A percentile compares a stretch with the other conserved stretches of the same genome.
Conservation (phyloP, 1,140 invertebrate species). For the Myzus persicae region DNA sequence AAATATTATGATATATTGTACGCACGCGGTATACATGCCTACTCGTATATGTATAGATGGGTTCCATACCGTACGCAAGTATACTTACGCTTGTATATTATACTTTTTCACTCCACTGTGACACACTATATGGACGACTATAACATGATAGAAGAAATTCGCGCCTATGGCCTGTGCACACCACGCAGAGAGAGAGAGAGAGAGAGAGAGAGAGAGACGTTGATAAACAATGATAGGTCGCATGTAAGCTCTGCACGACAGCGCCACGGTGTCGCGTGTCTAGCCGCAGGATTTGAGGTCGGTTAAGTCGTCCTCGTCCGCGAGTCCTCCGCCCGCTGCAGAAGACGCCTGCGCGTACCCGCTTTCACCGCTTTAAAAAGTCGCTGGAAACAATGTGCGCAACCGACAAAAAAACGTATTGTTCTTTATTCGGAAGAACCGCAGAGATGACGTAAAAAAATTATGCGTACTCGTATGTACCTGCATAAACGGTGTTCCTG, state of each 20-base stretch:
- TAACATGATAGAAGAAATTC: neutral
- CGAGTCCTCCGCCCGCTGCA: neutral
- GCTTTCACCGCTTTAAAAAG: constrained; percentile 54
- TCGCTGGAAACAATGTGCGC: constrained; percentile 29
- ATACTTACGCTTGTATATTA: neutral
- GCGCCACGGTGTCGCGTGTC: constrained; percentile 7
- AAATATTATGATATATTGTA: neutral
- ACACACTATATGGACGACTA: no score
- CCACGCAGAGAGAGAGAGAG: neutral
- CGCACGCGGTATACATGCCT: no score
- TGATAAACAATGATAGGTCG: neutral
- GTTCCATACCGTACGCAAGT: no score
- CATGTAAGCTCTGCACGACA: neutral
- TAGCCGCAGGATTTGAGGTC: constrained; percentile 42
- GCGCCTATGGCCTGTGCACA: neutral
- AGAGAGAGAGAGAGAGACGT: no score
- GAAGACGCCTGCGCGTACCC: neutral
- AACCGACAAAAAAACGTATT: neutral
- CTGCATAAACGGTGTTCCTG: neutral
- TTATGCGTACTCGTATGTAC: no score
- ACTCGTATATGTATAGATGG: no score
- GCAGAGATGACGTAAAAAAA: constrained; percentile 36
- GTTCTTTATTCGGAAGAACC: constrained; percentile 46
- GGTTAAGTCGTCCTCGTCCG: constrained; percentile 1
- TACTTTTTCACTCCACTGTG: neutral